These are phyloP conservation scores for crab-eating macaque (Macaca fascicularis) DNA, from an alignment of 2,113 vertebrate genomes.

Conservation along the genomic window DNA sequence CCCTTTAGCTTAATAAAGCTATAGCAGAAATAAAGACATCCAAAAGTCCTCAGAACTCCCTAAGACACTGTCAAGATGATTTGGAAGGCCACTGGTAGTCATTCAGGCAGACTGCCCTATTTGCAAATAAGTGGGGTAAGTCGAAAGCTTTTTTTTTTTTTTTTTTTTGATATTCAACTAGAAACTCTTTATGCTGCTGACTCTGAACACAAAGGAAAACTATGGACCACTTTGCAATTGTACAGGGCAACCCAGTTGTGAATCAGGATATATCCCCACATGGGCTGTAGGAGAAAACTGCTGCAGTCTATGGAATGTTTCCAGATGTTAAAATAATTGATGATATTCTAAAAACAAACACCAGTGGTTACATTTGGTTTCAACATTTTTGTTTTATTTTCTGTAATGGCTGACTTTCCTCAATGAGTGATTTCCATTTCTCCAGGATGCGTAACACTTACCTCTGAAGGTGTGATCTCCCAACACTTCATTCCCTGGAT, in stretches of 20 bases:
- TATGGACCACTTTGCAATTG: not conserved
- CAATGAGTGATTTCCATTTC: conserved; percentile 74
- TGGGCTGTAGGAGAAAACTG: not conserved
- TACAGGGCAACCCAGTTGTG: not conserved
- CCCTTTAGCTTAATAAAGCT: conserved; percentile 38
- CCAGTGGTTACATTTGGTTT: conserved; percentile 80
- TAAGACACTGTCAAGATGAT: not conserved
- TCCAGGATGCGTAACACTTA: conserved; percentile 77
- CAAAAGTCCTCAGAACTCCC: not conserved
- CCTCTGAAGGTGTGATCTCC: conserved; percentile 78
- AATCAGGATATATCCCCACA: conserved; percentile 5
- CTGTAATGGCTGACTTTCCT: conserved; percentile 67
- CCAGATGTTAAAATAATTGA: conserved; percentile 87
- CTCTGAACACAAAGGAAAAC: conserved; percentile 43
- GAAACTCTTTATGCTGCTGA: not conserved
- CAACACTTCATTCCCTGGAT: conserved; percentile 80
- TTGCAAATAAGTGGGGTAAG: not conserved
- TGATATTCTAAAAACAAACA: conserved; percentile 73
- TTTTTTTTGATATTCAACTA: not conserved
- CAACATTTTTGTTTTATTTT: conserved; percentile 78
- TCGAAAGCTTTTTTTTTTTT: not conserved
- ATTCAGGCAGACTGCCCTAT: not conserved
- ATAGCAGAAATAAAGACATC: conserved; percentile 45
- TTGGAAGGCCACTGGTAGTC: not conserved
- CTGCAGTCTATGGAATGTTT: conserved; percentile 79